These are phyloP conservation scores for Luidia sarsii DNA, from an alignment of 53 echinoderm and acorn worm species.

Conservation along the genomic window DNA sequence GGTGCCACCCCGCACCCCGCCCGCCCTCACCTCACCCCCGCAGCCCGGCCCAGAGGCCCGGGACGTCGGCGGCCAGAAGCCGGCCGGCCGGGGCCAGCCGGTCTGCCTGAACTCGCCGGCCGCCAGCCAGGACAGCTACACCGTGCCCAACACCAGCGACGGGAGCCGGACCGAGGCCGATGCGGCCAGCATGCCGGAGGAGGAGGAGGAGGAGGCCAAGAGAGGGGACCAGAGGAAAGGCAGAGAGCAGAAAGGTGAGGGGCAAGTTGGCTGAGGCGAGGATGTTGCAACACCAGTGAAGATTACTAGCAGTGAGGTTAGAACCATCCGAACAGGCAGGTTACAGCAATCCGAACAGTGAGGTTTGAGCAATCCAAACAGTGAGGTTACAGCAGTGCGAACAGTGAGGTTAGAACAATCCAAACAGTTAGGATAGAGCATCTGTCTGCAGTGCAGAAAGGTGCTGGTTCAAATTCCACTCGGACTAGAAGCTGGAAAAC, in stretches of 20 bases:
- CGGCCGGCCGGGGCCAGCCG: background rate
- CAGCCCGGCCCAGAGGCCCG: background rate
- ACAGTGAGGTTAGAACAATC: no score
- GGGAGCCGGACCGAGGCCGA: slow-evolving; percentile 68
- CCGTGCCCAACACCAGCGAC: slow-evolving; percentile 54
- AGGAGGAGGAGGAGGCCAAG: no score
- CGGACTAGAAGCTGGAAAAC: no score
- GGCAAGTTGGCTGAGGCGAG: background rate
- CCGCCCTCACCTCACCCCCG: slow-evolving; percentile 34
- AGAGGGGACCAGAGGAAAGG: no score
- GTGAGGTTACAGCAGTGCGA: no score
- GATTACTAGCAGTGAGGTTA: background rate
- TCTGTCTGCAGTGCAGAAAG: no score
- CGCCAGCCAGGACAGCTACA: slow-evolving; percentile 63
- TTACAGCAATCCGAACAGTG: no score
- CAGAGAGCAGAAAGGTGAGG: slow-evolving; percentile 5
- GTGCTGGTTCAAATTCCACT: no score
- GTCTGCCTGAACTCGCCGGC: slow-evolving; percentile 43
- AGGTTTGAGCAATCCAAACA: no score
- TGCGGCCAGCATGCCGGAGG: slow-evolving; percentile 62
- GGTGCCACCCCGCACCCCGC: slow-evolving; percentile 43
- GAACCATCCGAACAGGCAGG: no score
- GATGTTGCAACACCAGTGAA: background rate
- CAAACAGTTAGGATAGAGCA: no score
- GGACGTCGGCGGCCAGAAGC: background rate